A percentile compares a stretch with the other conserved stretches of the same genome.
These are phyloP conservation scores for Peribatodes rhomboidaria DNA, from an alignment of 2,888 invertebrate genomes.

Conservation along the genomic window DNA sequence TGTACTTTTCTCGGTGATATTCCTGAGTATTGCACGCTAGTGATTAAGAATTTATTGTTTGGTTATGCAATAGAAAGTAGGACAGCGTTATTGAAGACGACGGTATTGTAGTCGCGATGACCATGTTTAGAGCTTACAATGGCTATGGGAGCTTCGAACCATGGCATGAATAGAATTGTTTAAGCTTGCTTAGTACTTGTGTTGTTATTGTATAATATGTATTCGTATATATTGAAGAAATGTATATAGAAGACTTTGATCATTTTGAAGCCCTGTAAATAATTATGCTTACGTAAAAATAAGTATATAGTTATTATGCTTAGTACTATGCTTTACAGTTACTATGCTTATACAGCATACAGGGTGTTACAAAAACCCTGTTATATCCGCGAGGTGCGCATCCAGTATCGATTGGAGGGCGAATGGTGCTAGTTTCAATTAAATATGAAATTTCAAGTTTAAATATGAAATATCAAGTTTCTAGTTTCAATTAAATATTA, in stretches of 20 bases:
- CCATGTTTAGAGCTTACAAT: constrained; percentile 12
- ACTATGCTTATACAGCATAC: too few species aligned
- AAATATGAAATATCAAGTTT: too few species aligned
- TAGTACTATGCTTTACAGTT: too few species aligned
- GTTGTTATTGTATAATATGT: too few species aligned
- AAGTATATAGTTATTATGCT: too few species aligned
- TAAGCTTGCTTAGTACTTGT: background rate
- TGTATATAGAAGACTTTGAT: background rate
- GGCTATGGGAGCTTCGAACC: constrained; percentile 3
- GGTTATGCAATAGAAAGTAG: constrained; percentile 34
- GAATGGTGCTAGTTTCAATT: too few species aligned
- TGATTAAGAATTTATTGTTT: constrained; percentile 23
- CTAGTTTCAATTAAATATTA: too few species aligned
- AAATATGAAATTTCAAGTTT: too few species aligned
- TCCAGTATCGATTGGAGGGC: too few species aligned
- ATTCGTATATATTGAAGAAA: background rate
- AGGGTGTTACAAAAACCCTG: too few species aligned
- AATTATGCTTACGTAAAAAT: too few species aligned
- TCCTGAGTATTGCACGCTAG: background rate
- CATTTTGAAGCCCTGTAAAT: background rate
- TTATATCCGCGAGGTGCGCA: too few species aligned
- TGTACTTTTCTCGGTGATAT: background rate
- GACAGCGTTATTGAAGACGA: constrained; percentile 17
- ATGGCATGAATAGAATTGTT: constrained; percentile 13
- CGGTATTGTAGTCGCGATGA: constrained; percentile 15